Conservation (phyloP, 2,888 invertebrate species). For the Pogonocherus hispidulus region DNA sequence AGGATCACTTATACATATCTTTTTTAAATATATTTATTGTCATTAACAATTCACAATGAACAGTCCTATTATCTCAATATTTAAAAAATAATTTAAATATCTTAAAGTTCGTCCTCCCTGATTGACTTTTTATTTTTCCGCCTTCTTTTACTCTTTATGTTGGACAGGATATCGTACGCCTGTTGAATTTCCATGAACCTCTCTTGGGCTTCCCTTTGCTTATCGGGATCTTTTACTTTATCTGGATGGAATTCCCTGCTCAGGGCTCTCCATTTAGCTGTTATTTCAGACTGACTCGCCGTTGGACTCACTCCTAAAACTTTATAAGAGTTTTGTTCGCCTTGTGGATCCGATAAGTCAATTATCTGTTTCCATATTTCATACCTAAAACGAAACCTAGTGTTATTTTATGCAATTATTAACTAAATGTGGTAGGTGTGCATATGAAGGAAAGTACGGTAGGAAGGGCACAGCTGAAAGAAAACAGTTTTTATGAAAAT, state of each 20-base stretch:
- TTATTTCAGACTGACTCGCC: conserved; percentile 89
- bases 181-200: conserved; percentile 94
- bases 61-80: conserved; percentile 7
- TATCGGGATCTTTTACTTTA: conserved; percentile 82
- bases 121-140: conserved; percentile 80
- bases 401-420: neutral
- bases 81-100: conserved; percentile 23
- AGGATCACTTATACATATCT: conserved; percentile 25
- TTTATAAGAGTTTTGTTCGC: conserved; percentile 90
- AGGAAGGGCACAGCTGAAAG: too few relatives aligned
- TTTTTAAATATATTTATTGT: conserved; percentile 3
- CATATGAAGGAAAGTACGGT: too few relatives aligned
- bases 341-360: conserved; percentile 89
- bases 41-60: conserved; percentile 7
- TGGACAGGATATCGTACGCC: conserved; percentile 91
- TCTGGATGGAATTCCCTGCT: conserved; percentile 94
- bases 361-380: conserved; percentile 90
- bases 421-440: too few relatives aligned
- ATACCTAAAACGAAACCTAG: conserved; percentile 61
- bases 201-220: conserved; percentile 82
- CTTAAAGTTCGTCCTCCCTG: conserved; percentile 48
- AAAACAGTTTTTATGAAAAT: too few relatives aligned
- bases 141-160: conserved; percentile 82
- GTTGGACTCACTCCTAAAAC: conserved; percentile 84
- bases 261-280: conserved; percentile 83